Evolutionary conservation across 2,797 vertebrate species (phyloP).

Genomic region (Buphagus erythrorhynchus): DNA sequence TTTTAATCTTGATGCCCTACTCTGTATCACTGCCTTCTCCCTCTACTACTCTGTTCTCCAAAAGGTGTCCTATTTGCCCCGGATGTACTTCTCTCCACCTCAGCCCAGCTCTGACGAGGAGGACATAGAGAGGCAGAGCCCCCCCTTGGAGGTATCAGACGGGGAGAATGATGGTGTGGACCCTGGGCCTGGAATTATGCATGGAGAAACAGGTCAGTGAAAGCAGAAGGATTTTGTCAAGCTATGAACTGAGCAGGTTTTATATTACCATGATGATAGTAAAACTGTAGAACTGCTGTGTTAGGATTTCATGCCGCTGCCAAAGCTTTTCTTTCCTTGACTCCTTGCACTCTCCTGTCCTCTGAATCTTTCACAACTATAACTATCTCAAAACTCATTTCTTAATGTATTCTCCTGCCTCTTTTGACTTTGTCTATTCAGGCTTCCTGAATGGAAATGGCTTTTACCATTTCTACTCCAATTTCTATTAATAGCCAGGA

Average conservation of each 20-base stretch:
- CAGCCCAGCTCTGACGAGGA: conserved; percentile 95
- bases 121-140: conserved; percentile 88
- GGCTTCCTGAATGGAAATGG: background rate
- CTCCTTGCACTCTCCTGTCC: background rate
- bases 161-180: conserved; percentile 89
- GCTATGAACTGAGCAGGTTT: background rate
- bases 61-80: conserved; percentile 87
- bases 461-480: background rate
- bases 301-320: background rate
- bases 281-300: background rate
- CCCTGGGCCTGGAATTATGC: conserved; percentile 81
- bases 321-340: background rate
- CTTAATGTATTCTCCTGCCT: background rate
- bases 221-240: background rate
- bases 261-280: background rate
- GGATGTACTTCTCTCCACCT: conserved; percentile 83
- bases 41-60: background rate
- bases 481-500: background rate
- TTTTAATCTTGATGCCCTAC: background rate
- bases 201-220: conserved; percentile 88
- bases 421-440: background rate
- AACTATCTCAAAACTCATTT: background rate
- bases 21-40: background rate
- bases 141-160: conserved; percentile 95
- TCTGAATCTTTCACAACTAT: background rate